Evolutionary conservation across 1,140 invertebrate genomes (phyloP).

Genomic region (Delia radicum): DNA sequence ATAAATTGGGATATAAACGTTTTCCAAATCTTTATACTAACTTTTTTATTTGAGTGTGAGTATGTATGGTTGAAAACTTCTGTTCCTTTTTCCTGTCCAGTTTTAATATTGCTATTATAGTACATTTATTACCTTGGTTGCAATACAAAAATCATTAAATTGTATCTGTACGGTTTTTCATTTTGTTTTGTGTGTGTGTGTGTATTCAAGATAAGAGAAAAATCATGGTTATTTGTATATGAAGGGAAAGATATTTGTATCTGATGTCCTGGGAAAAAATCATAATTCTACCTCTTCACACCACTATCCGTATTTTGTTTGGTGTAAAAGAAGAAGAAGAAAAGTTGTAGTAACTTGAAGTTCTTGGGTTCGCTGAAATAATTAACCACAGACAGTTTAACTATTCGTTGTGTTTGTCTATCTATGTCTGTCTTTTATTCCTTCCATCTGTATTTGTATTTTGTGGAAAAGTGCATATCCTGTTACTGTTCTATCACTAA

Average conservation of each 20-base stretch:
- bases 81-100: background rate
- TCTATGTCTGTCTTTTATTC: background rate
- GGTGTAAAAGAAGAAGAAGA: background rate
- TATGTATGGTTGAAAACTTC: too few relatives aligned
- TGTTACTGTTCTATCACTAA: too few relatives aligned
- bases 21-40: too few relatives aligned
- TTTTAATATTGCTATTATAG: background rate
- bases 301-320: background rate
- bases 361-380: background rate
- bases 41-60: too few relatives aligned
- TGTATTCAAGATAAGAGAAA: background rate
- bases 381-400: background rate
- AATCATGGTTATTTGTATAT: background rate
- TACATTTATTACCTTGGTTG: background rate
- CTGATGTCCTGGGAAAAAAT: too few relatives aligned
- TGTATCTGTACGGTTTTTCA: too few relatives aligned
- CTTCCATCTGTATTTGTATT: background rate
- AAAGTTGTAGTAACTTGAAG: background rate
- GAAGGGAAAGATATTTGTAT: too few relatives aligned
- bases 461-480: background rate
- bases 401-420: background rate
- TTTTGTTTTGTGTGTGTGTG: too few relatives aligned
- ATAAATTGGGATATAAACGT: too few relatives aligned
- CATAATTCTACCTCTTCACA: too few relatives aligned
- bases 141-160: too few relatives aligned